phyloP scores from a whole-genome alignment of 2,797 vertebrate genomes.

The Silurus aristotelis region DNA sequence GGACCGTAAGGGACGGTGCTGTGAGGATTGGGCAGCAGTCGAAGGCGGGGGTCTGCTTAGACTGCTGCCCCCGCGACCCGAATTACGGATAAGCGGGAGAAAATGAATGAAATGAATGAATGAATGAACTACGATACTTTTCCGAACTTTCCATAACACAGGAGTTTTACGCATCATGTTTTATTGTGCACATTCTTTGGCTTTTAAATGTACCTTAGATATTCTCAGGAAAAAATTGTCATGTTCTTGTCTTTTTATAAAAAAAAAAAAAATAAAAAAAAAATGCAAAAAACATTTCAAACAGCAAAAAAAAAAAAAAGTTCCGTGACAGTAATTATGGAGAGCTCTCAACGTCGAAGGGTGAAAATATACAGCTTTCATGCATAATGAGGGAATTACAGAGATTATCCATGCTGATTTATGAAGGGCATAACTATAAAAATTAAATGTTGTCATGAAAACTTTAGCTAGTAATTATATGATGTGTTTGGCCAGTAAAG shows the following conservation, averaged over 20 bases:
- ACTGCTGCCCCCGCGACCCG: too few species aligned
- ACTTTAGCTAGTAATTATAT: constrained; percentile 45
- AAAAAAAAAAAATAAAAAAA: neutral
- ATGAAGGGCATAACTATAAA: constrained; percentile 34
- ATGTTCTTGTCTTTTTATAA: neutral
- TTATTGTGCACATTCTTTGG: neutral
- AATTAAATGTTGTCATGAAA: constrained; percentile 52
- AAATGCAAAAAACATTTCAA: neutral
- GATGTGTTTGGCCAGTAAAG: constrained; percentile 44
- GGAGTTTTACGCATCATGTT: neutral
- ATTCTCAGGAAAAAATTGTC: neutral
- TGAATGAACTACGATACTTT: neutral
- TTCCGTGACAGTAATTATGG: constrained; percentile 12
- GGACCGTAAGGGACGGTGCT: too few species aligned
- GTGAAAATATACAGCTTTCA: constrained; percentile 18
- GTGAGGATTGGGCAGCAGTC: too few species aligned
- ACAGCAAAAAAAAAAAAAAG: neutral
- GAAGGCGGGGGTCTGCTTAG: too few species aligned
- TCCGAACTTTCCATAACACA: neutral
- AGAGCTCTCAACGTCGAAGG: constrained; percentile 14
- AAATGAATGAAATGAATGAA: too few species aligned
- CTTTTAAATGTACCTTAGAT: neutral
- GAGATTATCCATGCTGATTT: constrained; percentile 40
- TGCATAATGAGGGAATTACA: constrained; percentile 29
- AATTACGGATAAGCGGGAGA: too few species aligned